Evolutionary conservation across 2,113 vertebrate species (phyloP).

Genomic region (Gavialis gangeticus): DNA sequence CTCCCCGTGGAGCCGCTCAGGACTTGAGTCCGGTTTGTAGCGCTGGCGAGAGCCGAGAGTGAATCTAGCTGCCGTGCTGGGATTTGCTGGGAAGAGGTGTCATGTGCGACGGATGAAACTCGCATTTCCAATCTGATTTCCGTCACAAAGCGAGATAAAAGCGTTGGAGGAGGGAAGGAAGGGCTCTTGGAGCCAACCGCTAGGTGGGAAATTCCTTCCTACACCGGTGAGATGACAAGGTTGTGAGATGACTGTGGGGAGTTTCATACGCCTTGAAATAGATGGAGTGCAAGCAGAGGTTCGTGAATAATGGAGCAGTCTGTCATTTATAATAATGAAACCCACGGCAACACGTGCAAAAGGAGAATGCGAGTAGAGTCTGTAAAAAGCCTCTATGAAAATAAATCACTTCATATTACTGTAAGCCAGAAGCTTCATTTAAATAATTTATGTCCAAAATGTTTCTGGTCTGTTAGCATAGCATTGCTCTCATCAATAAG

Average conservation of each 20-base stretch:
- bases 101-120: no score
- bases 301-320: not conserved
- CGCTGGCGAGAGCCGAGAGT: accelerated
- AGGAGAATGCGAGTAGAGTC: not conserved
- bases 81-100: no score
- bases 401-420: not conserved
- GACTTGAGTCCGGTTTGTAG: accelerated
- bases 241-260: not conserved
- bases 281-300: no score
- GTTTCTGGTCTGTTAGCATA: not conserved
- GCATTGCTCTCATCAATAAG: not conserved
- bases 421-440: not conserved
- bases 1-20: not conserved
- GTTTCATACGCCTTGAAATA: not conserved
- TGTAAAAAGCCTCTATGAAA: not conserved
- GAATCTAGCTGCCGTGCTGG: not conserved
- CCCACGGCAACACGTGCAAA: not conserved
- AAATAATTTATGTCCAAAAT: not conserved
- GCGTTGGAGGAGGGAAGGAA: accelerated
- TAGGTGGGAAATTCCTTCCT: not conserved
- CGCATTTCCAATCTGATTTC: accelerated
- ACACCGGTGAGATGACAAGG: not conserved
- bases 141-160: not conserved
- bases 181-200: no score
- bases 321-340: not conserved